These are phyloP conservation scores for Meloidogyne floridensis DNA, from an alignment of 1,140 invertebrate species.

Conservation along the genomic window DNA sequence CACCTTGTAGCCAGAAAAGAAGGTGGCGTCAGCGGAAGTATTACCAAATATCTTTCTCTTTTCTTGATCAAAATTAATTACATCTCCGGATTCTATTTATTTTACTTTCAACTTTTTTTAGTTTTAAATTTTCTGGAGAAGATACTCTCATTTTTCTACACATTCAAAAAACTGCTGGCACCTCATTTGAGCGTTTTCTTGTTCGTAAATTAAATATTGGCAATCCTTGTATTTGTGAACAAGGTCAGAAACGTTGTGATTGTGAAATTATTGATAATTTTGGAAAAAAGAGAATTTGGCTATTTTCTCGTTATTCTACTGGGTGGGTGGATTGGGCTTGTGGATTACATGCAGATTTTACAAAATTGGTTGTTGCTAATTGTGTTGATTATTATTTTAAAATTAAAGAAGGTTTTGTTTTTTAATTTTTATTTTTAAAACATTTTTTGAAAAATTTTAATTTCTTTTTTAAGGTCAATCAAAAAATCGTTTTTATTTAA, in stretches of 20 bases:
- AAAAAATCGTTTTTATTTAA: slow-evolving; percentile 81
- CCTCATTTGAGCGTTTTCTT: slow-evolving; percentile 78
- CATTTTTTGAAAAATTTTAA: background rate
- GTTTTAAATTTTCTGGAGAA: slow-evolving; percentile 74
- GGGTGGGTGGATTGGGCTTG: slow-evolving; percentile 84
- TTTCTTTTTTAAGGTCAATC: slow-evolving; percentile 46
- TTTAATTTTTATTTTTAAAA: slow-evolving; percentile 9
- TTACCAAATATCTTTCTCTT: background rate
- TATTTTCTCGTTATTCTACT: slow-evolving; percentile 95
- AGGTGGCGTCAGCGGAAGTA: too few relatives aligned
- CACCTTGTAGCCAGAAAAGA: too few relatives aligned
- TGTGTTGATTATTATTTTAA: slow-evolving; percentile 68
- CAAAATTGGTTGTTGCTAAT: slow-evolving; percentile 82
- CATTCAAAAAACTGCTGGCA: slow-evolving; percentile 94
- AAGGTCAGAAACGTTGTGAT: slow-evolving; percentile 72
- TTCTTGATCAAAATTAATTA: background rate
- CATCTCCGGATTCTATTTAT: background rate
- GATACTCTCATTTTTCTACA: slow-evolving; percentile 98
- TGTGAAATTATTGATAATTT: slow-evolving; percentile 70
- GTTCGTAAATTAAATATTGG: slow-evolving; percentile 59
- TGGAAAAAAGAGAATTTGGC: slow-evolving; percentile 73
- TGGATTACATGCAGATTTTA: slow-evolving; percentile 97
- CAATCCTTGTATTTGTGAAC: slow-evolving; percentile 55
- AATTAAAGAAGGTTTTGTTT: slow-evolving; percentile 62
- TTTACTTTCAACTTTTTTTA: slow-evolving; percentile 2